A percentile compares a stretch with the other conserved stretches of the same genome.
These are phyloP conservation scores for Podabrus alpinus DNA, from an alignment of 2,888 invertebrate species.

Conservation along the genomic window DNA sequence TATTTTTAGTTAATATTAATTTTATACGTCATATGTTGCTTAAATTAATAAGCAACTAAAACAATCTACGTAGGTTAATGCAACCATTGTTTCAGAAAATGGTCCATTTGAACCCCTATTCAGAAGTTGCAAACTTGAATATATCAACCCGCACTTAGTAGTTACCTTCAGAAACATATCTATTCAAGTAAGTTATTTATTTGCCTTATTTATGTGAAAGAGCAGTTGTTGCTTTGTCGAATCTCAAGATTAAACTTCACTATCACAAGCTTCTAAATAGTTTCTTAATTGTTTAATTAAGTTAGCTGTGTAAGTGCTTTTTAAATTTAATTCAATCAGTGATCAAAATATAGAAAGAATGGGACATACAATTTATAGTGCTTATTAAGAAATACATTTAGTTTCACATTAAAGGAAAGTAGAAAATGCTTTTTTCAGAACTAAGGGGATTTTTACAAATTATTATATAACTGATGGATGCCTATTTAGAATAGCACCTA, in stretches of 20 bases:
- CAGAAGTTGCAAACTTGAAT: conserved; percentile 72
- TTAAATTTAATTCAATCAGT: background rate
- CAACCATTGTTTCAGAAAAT: conserved; percentile 63
- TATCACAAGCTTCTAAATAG: background rate
- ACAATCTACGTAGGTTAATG: conserved; percentile 12
- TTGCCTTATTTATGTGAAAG: conserved; percentile 8
- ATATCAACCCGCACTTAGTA: conserved; percentile 70
- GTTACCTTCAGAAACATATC: conserved; percentile 77
- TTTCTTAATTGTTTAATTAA: background rate
- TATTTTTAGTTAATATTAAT: background rate
- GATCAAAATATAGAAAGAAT: too few relatives aligned
- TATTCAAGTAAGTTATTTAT: conserved; percentile 64
- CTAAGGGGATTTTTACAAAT: too few relatives aligned
- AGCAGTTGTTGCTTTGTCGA: conserved; percentile 21
- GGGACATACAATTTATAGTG: too few relatives aligned
- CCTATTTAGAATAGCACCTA: too few relatives aligned
- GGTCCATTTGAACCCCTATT: conserved; percentile 75
- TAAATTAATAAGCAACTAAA: background rate
- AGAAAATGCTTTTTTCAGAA: too few relatives aligned
- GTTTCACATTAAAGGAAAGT: too few relatives aligned
- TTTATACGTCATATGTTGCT: background rate
- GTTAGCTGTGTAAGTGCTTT: background rate
- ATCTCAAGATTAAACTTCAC: background rate
- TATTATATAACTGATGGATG: too few relatives aligned
- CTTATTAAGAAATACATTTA: too few relatives aligned